Evolutionary conservation across 1,140 invertebrate species (phyloP), one percentile per base, ranked within the genome.

Genomic region (Luehdorfia chinensis): DNA sequence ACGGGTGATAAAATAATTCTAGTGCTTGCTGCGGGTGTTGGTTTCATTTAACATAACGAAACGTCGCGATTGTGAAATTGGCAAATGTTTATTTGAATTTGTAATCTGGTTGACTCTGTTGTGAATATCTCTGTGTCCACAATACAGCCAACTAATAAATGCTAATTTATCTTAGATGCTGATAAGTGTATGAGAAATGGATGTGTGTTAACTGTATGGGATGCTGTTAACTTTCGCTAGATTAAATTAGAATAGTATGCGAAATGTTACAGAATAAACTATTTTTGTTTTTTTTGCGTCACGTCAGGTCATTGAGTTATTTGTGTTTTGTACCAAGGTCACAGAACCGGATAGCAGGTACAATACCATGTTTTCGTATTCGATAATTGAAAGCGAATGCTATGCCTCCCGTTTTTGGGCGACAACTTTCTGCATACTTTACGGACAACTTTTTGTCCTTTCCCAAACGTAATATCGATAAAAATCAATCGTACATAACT

Each of bases 401-500:
- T 48, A 50, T 36, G 60, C 47, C 69, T 68, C 69, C 66, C 54
- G 61, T 66, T 68, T n/a, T 73, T 60, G 72, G 66, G 11, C 50
- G 62, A 70, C 69, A 78, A 74, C 69, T 79, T 83, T 79, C 75
- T 67, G 68, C 64, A 61, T 63, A 69, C 34, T 58, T 56, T 54
- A 45, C 75, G 56, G 67, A 74, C 74, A 50, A 75, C 71, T 81
- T 81, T 78, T 77, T 83, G 58, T 73, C 63, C 66, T 73, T 74
- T 77, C 68, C 66, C 58, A 77, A 76, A 69, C 58, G 59, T 59
- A 71, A 66, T 71, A 59, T 69, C 64, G 64, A 72, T 68, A 67
- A 75, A n/a, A 48, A 67, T 75, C 70, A 66, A 81, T 75, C 64
- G 66, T 66, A 63, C n/a, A n/a, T 52, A 65, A 63, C 34, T 51